phyloP scores from a whole-genome alignment of 2,113 vertebrate genomes.

The human (Homo sapiens) region DNA sequence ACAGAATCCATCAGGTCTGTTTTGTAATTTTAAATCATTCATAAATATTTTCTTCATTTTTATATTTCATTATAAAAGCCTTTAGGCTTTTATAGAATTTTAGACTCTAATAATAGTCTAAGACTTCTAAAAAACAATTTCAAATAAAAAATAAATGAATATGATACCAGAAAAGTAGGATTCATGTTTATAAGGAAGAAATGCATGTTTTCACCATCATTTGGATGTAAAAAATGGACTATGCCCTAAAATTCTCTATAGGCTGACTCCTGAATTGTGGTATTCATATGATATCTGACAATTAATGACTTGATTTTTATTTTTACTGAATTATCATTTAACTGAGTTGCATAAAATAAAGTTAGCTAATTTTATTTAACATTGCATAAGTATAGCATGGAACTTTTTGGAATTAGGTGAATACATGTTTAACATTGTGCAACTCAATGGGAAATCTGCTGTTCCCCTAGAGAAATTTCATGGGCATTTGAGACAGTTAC shows the following conservation, averaged over 20 bases:
- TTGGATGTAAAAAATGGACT: not conserved
- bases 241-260: not conserved
- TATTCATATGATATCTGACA: not conserved
- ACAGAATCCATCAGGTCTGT: not conserved
- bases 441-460: not conserved
- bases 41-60: not conserved
- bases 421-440: not conserved
- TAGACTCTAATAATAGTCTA: not conserved
- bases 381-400: not conserved
- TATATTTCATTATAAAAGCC: not conserved
- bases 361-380: not conserved
- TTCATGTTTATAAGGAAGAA: not conserved
- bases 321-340: slow-evolving; percentile 18
- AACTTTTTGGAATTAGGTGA: not conserved
- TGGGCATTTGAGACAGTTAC: not conserved
- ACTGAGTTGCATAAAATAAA: not conserved
- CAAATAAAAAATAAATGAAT: not conserved
- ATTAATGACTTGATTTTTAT: not conserved
- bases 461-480: not conserved
- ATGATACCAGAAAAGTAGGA: not conserved
- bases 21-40: not conserved
- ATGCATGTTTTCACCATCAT: not conserved
- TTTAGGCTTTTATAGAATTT: not conserved
- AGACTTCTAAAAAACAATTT: not conserved
- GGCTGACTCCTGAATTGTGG: not conserved